A percentile compares a stretch with the other conserved stretches of the same genome.
phyloP scores from a whole-genome alignment of 2,888 invertebrate genomes.

The Ophion ventricosus region DNA sequence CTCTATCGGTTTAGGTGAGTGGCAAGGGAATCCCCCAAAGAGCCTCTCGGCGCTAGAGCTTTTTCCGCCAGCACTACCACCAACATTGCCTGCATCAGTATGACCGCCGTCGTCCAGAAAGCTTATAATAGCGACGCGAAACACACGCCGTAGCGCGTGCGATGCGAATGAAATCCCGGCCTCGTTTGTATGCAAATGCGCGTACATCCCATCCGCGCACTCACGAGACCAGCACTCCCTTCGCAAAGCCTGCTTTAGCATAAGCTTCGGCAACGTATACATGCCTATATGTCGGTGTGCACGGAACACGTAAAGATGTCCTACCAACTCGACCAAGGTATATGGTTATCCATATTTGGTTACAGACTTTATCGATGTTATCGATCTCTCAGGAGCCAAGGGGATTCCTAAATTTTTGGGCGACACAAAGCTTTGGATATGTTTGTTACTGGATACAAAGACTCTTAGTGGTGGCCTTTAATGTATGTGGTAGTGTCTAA shows the following conservation, averaged over 20 bases:
- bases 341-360: neutral
- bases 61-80: neutral
- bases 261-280: conserved; percentile 43
- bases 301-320: neutral
- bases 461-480: too few species aligned
- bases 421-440: too few species aligned
- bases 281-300: conserved; percentile 2
- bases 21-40: conserved; percentile 49
- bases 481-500: too few species aligned
- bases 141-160: conserved; percentile 55
- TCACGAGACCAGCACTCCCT: conserved; percentile 53
- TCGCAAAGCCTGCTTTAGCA: conserved; percentile 53
- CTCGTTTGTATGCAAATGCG: conserved; percentile 80
- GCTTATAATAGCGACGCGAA: conserved; percentile 62
- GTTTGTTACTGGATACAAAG: too few species aligned
- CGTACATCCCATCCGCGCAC: conserved; percentile 57
- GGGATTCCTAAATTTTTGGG: too few species aligned
- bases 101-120: conserved; percentile 38
- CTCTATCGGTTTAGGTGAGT: conserved; percentile 53
- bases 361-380: neutral
- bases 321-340: conserved; percentile 16
- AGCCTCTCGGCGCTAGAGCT: conserved; percentile 14
- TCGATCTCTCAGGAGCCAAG: neutral
- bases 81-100: conserved; percentile 30
- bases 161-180: conserved; percentile 76